A percentile compares a stretch with the other conserved stretches of the same genome.
Conservation (phyloP, 2,797 vertebrate genomes). For the Acipenser oxyrinchus region DNA sequence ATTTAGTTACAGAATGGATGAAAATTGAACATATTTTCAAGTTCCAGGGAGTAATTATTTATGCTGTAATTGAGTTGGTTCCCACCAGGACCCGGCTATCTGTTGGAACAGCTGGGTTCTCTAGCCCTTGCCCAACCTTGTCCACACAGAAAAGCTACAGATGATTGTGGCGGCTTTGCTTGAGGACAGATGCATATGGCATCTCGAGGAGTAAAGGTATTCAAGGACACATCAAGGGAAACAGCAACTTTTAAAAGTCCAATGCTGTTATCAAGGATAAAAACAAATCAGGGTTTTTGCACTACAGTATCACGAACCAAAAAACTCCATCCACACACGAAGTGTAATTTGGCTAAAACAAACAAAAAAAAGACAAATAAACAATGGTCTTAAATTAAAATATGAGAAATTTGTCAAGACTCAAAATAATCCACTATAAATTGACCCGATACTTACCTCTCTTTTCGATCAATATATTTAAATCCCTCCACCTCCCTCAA, state of each 20-base stretch:
- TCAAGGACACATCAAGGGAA: conserved; percentile 3
- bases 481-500: no score
- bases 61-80: background rate
- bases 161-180: background rate
- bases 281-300: no score
- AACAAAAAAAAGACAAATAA: no score
- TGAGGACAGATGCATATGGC: conserved; percentile 4
- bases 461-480: no score
- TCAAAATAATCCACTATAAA: no score
- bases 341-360: no score
- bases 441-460: no score
- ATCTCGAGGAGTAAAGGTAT: conserved; percentile 1
- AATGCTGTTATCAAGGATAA: no score
- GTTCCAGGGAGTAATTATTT: conserved; percentile 3
- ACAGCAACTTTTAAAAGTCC: background rate
- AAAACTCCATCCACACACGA: no score
- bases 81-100: conserved; percentile 1
- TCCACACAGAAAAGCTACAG: background rate
- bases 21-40: conserved; percentile 4
- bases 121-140: conserved; percentile 2
- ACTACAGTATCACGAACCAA: no score
- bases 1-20: conserved; percentile 2
- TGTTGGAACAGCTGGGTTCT: conserved; percentile 4
- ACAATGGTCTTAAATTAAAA: no score
- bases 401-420: no score